Conservation (phyloP, 2,113 vertebrate genomes). For the Felis chaus region DNA sequence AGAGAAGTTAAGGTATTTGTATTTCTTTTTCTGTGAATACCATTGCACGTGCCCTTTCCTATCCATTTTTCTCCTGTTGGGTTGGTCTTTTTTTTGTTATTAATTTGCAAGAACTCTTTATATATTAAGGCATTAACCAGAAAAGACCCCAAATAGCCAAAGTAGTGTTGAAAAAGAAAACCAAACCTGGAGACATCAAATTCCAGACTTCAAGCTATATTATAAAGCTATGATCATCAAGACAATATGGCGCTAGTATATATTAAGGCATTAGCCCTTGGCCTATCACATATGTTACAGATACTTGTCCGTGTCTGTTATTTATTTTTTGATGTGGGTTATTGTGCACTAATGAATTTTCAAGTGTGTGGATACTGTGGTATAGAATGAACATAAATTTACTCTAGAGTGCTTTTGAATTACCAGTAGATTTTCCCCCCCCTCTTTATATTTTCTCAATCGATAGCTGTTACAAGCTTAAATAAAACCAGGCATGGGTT, state of each 20-base stretch:
- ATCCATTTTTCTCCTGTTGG: not conserved
- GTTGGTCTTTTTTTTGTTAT: not conserved
- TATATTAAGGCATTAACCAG: not conserved
- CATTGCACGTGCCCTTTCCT: not conserved
- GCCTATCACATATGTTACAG: not conserved
- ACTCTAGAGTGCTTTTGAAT: not conserved
- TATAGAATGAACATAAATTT: not conserved
- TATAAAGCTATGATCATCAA: too few species aligned
- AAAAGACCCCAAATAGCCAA: too few species aligned
- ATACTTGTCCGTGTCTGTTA: not conserved
- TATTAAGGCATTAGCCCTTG: not conserved
- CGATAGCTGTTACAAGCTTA: not conserved
- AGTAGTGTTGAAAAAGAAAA: too few species aligned
- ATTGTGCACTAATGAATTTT: not conserved
- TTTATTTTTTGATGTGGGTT: not conserved
- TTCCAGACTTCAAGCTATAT: too few species aligned
- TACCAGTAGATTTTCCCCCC: not conserved
- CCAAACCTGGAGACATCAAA: too few species aligned
- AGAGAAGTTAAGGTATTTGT: not conserved
- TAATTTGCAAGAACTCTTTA: slow-evolving; percentile 30
- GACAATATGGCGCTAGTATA: too few species aligned
- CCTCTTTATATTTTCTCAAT: not conserved
- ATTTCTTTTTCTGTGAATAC: not conserved
- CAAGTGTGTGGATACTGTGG: not conserved
- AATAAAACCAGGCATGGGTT: not conserved